These are phyloP conservation scores for Colletes latitarsis DNA, from an alignment of 1,140 invertebrate species.

Conservation along the genomic window DNA sequence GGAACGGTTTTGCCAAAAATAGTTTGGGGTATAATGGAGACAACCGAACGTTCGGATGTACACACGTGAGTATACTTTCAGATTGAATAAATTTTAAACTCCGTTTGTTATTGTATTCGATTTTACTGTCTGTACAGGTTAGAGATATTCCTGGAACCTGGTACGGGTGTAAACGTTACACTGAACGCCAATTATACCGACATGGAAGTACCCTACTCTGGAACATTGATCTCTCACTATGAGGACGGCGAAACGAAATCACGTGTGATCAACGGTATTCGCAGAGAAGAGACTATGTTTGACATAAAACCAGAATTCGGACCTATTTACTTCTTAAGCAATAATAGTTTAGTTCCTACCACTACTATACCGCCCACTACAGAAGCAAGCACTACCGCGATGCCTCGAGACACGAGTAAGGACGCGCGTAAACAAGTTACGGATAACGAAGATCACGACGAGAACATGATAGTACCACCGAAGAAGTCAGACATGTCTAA, in stretches of 20 bases:
- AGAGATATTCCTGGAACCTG: constrained; percentile 85
- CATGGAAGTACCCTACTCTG: constrained; percentile 87
- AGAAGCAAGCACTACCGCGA: constrained; percentile 84
- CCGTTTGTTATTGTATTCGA: neutral
- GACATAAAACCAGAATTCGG: constrained; percentile 86
- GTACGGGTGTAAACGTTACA: constrained; percentile 90
- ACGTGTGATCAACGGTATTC: constrained; percentile 82
- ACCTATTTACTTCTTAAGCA: constrained; percentile 87
- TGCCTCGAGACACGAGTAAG: constrained; percentile 56
- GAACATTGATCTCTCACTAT: constrained; percentile 86
- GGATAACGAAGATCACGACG: constrained; percentile 59
- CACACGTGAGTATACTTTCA: constrained; percentile 77
- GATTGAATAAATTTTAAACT: neutral
- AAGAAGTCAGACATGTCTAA: constrained; percentile 68
- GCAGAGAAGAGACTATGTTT: constrained; percentile 84
- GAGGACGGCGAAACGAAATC: constrained; percentile 82
- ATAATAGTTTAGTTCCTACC: constrained; percentile 88
- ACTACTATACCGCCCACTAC: constrained; percentile 88
- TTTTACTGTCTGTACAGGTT: constrained; percentile 73
- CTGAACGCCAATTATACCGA: constrained; percentile 87
- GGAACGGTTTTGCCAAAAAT: constrained; percentile 83
- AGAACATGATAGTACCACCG: constrained; percentile 72
- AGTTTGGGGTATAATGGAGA: constrained; percentile 86
- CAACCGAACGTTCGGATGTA: constrained; percentile 82
- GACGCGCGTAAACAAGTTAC: neutral